phyloP scores from a whole-genome alignment of 2,797 vertebrate species.

The Dipus sagitta region DNA sequence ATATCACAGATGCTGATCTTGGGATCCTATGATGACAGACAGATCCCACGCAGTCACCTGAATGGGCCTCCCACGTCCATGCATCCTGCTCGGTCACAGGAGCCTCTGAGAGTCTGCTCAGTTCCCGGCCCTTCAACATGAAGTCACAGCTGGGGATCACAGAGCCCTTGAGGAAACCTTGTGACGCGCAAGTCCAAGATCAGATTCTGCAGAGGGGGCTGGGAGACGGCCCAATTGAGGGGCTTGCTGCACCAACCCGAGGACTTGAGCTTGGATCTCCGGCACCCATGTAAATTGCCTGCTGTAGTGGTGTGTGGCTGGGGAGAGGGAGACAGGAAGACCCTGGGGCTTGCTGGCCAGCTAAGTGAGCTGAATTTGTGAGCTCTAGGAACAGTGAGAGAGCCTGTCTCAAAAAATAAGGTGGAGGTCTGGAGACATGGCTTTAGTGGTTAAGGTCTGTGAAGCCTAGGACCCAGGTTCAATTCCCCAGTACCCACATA shows the following conservation, averaged over 20 bases:
- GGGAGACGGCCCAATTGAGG: background rate
- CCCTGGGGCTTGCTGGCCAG: too few species aligned
- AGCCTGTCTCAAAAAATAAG: too few species aligned
- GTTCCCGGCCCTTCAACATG: background rate
- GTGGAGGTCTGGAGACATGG: too few species aligned
- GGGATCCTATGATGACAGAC: background rate
- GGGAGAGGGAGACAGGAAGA: too few species aligned
- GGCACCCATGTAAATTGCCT: too few species aligned
- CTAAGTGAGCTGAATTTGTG: too few species aligned
- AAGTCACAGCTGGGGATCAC: background rate
- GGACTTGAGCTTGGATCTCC: background rate
- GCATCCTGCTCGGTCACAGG: fast-evolving
- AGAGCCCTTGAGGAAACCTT: background rate
- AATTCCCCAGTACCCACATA: too few species aligned
- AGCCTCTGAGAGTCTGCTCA: background rate
- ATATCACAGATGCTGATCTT: background rate
- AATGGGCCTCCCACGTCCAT: background rate
- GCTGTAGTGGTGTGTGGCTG: too few species aligned
- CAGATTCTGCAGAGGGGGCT: background rate
- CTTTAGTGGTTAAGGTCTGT: too few species aligned
- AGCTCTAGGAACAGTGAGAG: too few species aligned
- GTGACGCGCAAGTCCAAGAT: background rate
- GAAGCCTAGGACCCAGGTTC: too few species aligned
- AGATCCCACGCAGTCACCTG: background rate
- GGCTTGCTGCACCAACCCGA: too few species aligned